Base-by-base conservation (phyloP, 2,113 vertebrate genomes). In the Mustela nigripes region DNA sequence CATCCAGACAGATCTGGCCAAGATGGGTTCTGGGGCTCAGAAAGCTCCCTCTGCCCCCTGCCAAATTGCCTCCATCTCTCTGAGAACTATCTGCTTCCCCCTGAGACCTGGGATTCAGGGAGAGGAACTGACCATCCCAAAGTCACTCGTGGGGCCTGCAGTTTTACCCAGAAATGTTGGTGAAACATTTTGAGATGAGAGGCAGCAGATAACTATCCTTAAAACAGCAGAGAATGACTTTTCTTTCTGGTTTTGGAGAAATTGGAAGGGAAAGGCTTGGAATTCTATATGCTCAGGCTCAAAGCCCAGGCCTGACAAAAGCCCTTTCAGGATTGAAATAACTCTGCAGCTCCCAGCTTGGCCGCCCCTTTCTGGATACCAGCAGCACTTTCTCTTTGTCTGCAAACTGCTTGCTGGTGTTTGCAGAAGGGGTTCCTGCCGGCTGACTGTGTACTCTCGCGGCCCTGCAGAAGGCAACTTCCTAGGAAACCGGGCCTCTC, bases 401-500 rank as follows among this genome's bases (percentile, higher is more conserved):
- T 97, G 91, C 93, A 95, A 58, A 92, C 84, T 92, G 95, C 91
- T 84, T 3, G 84, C 96, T 92, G 81, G 84, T 94, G 81, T 96
- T 97, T 95, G 97, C 97, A 6, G n/a, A 87, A 87, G 95, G 91
- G 94, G 81, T 9, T 83, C 88, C 95, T 76, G 85, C 84, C 84
- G 39, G 91, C 96, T 58, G 15, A 33, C 91, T 91, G 84, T 90
- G 95, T 83, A 9, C 91, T 71, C 85, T 73, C 96, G 93, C 96
- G 95, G 86, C 93, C 93, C 98, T 97, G 39, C 96, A 65, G 97
- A 93, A 97, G 96, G 89, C 79, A 3, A 83, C 97, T 96, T 98
- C 98, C 98, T 97, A 0, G 4, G 98, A 98, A 98, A 97, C 48
- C 83, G 97, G 98, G 97, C 98, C 97, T 97, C 97, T 97, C 74